Evolutionary conservation across 2,113 vertebrate genomes (phyloP).

Genomic region (Cyanoliseus patagonus): DNA sequence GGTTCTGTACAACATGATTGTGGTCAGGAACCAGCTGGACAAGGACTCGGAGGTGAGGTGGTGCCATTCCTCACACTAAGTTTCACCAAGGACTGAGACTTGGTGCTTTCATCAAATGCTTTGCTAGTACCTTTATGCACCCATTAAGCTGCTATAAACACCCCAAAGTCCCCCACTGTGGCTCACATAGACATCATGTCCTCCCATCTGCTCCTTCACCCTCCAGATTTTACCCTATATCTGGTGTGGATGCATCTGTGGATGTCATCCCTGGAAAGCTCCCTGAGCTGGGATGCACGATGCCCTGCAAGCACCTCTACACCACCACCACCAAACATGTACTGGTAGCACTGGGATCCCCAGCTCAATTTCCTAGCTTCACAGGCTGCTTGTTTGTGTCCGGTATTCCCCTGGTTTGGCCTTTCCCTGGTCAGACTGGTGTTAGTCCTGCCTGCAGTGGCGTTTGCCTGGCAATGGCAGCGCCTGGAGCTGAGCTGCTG

Average conservation of each 20-base stretch:
- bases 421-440: not conserved
- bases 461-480: not conserved
- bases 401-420: rapidly evolving
- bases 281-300: not conserved
- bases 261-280: not conserved
- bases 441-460: not conserved
- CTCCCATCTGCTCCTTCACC: not conserved
- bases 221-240: not conserved
- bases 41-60: conserved; percentile 82
- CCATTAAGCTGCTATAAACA: not conserved
- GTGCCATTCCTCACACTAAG: rapidly evolving
- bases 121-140: no score
- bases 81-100: rapidly evolving
- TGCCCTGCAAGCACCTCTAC: not conserved
- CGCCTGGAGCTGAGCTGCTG: rapidly evolving
- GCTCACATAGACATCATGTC: not conserved
- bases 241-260: not conserved
- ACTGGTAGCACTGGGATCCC: not conserved
- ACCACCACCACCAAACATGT: rapidly evolving
- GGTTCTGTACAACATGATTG: conserved; percentile 85
- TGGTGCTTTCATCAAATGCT: rapidly evolving
- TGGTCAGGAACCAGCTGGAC: conserved; percentile 82
- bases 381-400: not conserved
- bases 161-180: rapidly evolving
- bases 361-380: not conserved